These are phyloP conservation scores for Salvelinus namaycush DNA, from an alignment of 2,113 vertebrate species.

Conservation along the genomic window DNA sequence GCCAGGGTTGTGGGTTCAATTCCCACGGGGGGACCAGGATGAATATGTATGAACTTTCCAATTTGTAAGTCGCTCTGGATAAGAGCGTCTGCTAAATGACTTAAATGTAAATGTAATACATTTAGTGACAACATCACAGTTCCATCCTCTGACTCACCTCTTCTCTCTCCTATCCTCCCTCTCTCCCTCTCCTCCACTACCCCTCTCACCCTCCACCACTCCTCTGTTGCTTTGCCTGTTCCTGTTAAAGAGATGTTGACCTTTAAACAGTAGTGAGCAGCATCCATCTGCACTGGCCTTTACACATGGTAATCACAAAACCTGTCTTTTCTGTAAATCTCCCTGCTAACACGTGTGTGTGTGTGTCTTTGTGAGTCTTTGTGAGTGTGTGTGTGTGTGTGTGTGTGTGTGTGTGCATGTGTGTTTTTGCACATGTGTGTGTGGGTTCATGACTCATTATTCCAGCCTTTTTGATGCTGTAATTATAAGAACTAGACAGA, in stretches of 20 bases:
- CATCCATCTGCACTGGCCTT: constrained; percentile 40
- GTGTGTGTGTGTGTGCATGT: neutral
- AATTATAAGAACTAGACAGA: constrained; percentile 14
- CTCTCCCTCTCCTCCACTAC: neutral
- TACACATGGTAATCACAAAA: constrained; percentile 29
- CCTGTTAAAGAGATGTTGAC: constrained; percentile 45
- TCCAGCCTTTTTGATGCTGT: neutral
- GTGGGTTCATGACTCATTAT: constrained; percentile 16
- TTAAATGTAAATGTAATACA: too few species aligned
- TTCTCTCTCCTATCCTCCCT: neutral
- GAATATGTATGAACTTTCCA: too few species aligned
- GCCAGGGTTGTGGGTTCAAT: too few species aligned
- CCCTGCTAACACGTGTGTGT: neutral
- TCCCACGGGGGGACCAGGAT: too few species aligned
- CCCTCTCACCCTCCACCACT: neutral
- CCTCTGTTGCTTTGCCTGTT: constrained; percentile 30
- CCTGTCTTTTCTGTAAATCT: neutral
- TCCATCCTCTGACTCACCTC: neutral
- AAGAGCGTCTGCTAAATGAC: too few species aligned
- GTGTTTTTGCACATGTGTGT: constrained; percentile 8
- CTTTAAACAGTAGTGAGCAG: constrained; percentile 45
- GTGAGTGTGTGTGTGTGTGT: constrained; percentile 21
- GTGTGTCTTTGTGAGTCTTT: constrained; percentile 21
- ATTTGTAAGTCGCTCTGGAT: too few species aligned
- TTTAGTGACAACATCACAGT: neutral